Evolutionary conservation across 37 sponge, comb jelly and placozoan species (phyloP).

Genomic region (Cladorhizidae sp.): DNA sequence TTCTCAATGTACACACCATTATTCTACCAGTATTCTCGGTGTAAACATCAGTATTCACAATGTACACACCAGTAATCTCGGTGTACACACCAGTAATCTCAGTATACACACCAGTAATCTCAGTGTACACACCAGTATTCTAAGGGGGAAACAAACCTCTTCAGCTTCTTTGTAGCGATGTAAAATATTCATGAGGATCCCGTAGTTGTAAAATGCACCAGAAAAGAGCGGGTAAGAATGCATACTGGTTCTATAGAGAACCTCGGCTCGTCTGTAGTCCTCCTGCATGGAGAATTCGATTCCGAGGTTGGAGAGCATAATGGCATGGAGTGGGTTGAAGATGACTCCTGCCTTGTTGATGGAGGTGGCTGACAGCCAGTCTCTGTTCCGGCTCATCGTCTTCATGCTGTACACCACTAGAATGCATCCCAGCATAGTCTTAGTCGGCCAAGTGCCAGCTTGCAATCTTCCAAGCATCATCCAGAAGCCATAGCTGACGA

Average conservation of each 20-base stretch:
- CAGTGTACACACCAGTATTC: no score
- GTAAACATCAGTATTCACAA: no score
- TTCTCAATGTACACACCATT: no score
- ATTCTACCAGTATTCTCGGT: no score
- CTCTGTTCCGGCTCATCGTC: constrained; percentile 71
- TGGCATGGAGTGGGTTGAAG: constrained; percentile 71
- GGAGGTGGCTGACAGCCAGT: constrained; percentile 65
- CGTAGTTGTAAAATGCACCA: constrained; percentile 76
- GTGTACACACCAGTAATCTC: no score
- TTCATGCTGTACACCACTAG: constrained; percentile 50
- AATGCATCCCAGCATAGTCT: constrained; percentile 14
- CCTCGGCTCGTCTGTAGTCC: constrained; percentile 66
- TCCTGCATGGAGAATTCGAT: constrained; percentile 61
- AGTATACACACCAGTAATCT: no score
- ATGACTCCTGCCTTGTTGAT: constrained; percentile 74
- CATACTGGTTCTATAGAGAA: constrained; percentile 51
- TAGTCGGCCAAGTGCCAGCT: neutral
- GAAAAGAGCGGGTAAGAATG: constrained; percentile 65
- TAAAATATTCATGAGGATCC: constrained; percentile 67
- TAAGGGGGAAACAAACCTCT: constrained; percentile 49
- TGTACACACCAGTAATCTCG: no score
- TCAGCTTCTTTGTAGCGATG: constrained; percentile 70
- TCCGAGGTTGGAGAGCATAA: constrained; percentile 71
- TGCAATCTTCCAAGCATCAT: neutral
- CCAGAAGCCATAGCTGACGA: constrained; percentile 28